A percentile compares a stretch with the other conserved stretches of the same genome.
These are phyloP conservation scores for Ochropleura leucogaster DNA, from an alignment of 2,888 invertebrate genomes.

Conservation along the genomic window DNA sequence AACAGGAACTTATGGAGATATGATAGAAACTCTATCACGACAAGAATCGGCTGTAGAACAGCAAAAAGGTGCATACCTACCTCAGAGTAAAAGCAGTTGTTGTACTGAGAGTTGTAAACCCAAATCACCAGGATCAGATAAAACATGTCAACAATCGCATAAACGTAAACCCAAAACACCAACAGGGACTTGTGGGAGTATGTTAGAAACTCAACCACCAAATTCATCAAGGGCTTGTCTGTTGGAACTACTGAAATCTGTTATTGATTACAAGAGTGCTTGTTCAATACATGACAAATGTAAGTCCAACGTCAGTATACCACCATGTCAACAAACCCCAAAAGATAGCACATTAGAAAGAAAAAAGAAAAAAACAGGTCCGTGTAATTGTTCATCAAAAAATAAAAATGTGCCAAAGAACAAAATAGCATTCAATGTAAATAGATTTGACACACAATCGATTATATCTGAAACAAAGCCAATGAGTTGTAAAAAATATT, in stretches of 20 bases:
- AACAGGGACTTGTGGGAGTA: too few relatives aligned
- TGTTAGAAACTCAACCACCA: too few relatives aligned
- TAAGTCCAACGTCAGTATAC: not conserved
- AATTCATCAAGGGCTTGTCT: not conserved
- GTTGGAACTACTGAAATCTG: not conserved
- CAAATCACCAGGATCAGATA: not conserved
- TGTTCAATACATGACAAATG: not conserved
- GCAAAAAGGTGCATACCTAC: too few relatives aligned
- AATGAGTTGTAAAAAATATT: not conserved
- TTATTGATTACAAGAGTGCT: not conserved
- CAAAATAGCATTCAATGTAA: not conserved
- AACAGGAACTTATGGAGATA: too few relatives aligned
- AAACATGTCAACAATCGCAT: too few relatives aligned
- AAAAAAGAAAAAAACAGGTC: not conserved
- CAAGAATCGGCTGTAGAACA: too few relatives aligned
- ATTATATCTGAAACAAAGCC: slow-evolving; percentile 1
- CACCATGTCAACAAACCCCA: not conserved
- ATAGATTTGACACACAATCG: not conserved
- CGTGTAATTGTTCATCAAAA: not conserved
- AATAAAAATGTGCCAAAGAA: slow-evolving; percentile 13
- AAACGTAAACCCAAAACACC: too few relatives aligned
- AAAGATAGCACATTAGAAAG: too few relatives aligned
- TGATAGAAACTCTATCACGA: too few relatives aligned
- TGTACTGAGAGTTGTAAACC: too few relatives aligned
- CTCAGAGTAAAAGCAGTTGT: too few relatives aligned